Base-by-base conservation (phyloP, 2,888 invertebrate species). In the Ornithoptera priamus region DNA sequence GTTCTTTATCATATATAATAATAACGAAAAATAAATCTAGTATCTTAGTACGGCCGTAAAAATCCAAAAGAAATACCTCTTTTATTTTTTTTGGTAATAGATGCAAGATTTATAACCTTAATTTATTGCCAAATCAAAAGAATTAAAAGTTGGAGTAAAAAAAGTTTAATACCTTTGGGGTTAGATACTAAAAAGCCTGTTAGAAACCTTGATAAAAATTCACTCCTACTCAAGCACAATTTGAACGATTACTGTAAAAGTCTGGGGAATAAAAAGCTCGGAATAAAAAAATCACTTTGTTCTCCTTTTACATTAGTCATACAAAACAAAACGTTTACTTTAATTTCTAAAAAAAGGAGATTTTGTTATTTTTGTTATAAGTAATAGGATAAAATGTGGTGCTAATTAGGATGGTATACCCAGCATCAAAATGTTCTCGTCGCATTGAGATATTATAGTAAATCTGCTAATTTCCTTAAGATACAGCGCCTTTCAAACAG, bases 171-270 rank as follows among this genome's bases (percentile, higher is more conserved):
- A 36, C 39, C 39, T 8, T 58, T 8, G 57, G 39, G 58, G 15
- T 39, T 22, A 58, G 5, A 22, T 17, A 22, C 4, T 24, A 5
- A 22, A 62, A 50, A 65, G 57, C 24, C 12, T 30, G n/a, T 39
- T 42, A 65, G 22, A 17, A 65, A n/a, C 30, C 12, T 59, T 59
- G 30, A 30, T 30, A 59, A 59, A 57, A 59, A 59, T 30, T 22
- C 59, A 22, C 30, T 59, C 17, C 59, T 30, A 17, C 24, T 59
- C 17, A 30, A 30, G 30, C 7, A 22, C 30, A 12, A 20, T 30
- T 59, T 59, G 59, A 30, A 59, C 10, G 30, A 8, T 53, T 63
- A 53, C 30, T 50, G 8, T 63, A 10, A 63, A 30, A 53, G 18
- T 46, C 63, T 53, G 3, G n/a, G 20, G 22, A 62, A 62, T 24